Evolutionary conservation across 2,888 invertebrate genomes (phyloP).

Genomic region (Fragum fragum): DNA sequence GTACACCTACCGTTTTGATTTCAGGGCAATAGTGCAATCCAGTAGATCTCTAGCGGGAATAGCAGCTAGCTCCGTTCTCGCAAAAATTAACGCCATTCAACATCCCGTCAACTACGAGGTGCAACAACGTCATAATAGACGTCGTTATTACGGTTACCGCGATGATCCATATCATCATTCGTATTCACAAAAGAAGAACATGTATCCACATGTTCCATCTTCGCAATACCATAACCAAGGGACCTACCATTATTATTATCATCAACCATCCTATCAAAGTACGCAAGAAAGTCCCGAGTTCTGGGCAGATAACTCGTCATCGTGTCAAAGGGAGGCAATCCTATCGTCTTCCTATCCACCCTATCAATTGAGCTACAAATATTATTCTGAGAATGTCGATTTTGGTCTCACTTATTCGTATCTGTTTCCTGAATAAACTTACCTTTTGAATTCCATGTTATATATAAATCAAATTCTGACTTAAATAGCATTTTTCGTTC

Average conservation of each 20-base stretch:
- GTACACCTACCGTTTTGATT: slow-evolving; percentile 84
- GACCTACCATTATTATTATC: slow-evolving; percentile 19
- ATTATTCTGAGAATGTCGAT: slow-evolving; percentile 18
- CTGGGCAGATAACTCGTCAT: background rate
- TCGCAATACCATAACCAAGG: background rate
- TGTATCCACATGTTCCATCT: background rate
- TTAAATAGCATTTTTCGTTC: no score
- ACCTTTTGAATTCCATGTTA: no score
- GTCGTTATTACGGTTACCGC: slow-evolving; percentile 2
- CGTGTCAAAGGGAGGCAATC: slow-evolving; percentile 5
- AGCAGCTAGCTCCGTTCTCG: slow-evolving; percentile 51
- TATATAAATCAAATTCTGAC: no score
- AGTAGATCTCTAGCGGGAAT: slow-evolving; percentile 57
- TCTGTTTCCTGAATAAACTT: slow-evolving; percentile 1
- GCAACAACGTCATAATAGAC: slow-evolving; percentile 1
- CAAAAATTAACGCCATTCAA: slow-evolving; percentile 62
- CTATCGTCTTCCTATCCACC: slow-evolving; percentile 33
- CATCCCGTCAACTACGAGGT: slow-evolving; percentile 44
- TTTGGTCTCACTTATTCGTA: slow-evolving; percentile 14
- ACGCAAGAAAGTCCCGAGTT: background rate
- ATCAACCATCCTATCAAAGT: background rate
- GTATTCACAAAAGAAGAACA: background rate
- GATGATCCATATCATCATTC: slow-evolving; percentile 9
- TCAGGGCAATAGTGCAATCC: slow-evolving; percentile 69
- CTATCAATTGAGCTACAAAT: slow-evolving; percentile 33